A percentile compares a stretch with the other conserved stretches of the same genome.
phyloP scores from a whole-genome alignment of 2,888 invertebrate genomes.

The Scotopteryx bipunctaria region DNA sequence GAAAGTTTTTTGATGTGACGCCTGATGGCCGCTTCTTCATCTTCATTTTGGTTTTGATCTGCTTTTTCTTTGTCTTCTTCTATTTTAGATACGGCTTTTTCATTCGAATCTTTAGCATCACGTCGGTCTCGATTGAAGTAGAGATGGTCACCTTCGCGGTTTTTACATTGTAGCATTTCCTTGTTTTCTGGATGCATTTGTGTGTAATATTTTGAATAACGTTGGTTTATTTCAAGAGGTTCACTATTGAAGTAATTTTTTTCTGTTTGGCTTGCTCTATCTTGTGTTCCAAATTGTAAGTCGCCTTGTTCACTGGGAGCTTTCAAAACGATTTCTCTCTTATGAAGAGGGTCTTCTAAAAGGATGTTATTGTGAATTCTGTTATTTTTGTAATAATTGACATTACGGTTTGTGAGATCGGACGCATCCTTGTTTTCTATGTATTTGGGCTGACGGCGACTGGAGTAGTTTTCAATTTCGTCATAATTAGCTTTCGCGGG shows the following conservation, averaged over 20 bases:
- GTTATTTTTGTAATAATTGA: constrained; percentile 37
- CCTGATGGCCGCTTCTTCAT: constrained; percentile 68
- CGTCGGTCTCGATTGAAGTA: constrained; percentile 59
- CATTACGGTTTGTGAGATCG: constrained; percentile 41
- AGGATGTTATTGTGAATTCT: constrained; percentile 37
- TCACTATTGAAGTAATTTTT: constrained; percentile 49
- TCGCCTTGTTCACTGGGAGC: constrained; percentile 50
- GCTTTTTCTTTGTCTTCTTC: constrained; percentile 32
- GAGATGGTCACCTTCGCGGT: constrained; percentile 41
- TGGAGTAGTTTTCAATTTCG: constrained; percentile 33
- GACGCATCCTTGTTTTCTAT: constrained; percentile 40
- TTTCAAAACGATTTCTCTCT: constrained; percentile 42
- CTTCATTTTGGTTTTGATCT: constrained; percentile 49
- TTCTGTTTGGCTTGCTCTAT: constrained; percentile 41
- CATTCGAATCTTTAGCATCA: constrained; percentile 40
- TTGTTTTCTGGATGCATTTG: constrained; percentile 50
- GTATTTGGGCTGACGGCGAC: constrained; percentile 38
- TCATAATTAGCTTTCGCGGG: constrained; percentile 26
- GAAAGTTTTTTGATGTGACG: constrained; percentile 70
- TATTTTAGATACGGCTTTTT: constrained; percentile 28
- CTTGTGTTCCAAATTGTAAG: constrained; percentile 49
- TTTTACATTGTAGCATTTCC: constrained; percentile 44
- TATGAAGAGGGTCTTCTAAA: constrained; percentile 40
- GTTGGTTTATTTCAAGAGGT: constrained; percentile 42
- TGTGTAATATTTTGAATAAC: constrained; percentile 45